A percentile compares a stretch with the other conserved stretches of the same genome.
Evolutionary conservation across 2,797 vertebrate species (phyloP).

Genomic region (Morus bassanus): DNA sequence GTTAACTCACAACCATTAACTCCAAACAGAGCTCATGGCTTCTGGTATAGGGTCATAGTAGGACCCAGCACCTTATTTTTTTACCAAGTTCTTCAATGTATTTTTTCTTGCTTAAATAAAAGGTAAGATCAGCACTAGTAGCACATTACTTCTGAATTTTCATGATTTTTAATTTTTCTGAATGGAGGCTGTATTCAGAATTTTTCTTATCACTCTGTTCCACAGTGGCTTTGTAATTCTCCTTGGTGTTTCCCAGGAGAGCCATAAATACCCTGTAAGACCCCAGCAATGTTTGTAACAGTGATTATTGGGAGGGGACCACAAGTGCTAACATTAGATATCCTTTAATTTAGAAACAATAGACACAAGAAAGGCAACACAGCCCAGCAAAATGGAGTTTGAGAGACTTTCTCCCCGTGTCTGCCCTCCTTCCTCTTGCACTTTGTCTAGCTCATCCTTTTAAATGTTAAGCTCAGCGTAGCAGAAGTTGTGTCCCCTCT

Average conservation of each 20-base stretch:
- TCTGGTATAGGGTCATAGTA: neutral
- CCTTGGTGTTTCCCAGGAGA: neutral
- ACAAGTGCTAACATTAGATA: conserved; percentile 36
- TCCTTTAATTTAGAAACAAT: conserved; percentile 33
- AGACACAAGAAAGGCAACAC: neutral
- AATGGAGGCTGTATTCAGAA: neutral
- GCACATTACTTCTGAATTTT: neutral
- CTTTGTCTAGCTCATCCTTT: neutral
- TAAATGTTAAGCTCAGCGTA: neutral
- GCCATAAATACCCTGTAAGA: conserved; percentile 16
- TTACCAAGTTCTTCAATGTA: neutral
- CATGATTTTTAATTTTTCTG: neutral
- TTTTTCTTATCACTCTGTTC: neutral
- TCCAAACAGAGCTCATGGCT: neutral
- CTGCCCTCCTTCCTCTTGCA: neutral
- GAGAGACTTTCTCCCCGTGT: neutral
- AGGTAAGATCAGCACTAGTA: neutral
- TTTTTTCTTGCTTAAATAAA: neutral
- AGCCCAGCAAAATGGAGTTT: neutral
- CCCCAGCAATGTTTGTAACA: neutral
- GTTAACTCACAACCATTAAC: neutral
- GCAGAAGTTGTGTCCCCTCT: neutral
- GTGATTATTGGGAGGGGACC: neutral
- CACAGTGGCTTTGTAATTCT: conserved; percentile 36
- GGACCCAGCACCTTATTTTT: neutral